Evolutionary conservation across 2,888 invertebrate genomes (phyloP), one percentile per base, ranked within the genome.

Genomic region (Colletes collaris): DNA sequence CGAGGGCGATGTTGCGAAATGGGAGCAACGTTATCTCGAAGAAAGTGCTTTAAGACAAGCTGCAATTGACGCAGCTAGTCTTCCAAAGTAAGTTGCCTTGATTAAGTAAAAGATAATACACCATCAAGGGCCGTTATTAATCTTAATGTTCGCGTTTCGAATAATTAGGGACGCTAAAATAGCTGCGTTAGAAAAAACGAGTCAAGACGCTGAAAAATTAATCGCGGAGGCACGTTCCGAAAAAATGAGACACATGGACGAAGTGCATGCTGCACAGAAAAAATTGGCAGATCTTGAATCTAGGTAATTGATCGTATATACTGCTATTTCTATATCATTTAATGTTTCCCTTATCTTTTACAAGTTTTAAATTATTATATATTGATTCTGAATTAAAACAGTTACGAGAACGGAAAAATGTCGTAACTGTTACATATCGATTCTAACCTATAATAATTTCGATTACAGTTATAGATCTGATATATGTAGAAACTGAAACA

Each of bases 161-260:
- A 56, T 52, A 35, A 69, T 62, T 84, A 97, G 97, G 91, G 97
- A 97, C 93, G 97, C 97, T 0, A 97, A 97, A 92, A 97, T 97
- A 88, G 97, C 97, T 65, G 97, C 97, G 8, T 93, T 97, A 79
- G 97, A 97, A 92, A 97, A 96, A 92, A 96, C 96, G 3, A 97
- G 96, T 76, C 96, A 97, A 85, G 97, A 97, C 90, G 96, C 97
- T 2, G 97, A 97, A 91, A 96, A 97, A 86, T 93, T 97, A 67
- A 97, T 97, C 93, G 97, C 97, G 0, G 97, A 97, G 92, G 97
- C 97, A 6, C 95, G 97, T 84, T 96, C 95, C 80, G 97, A 98
- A 91, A 97, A 97, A 92, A 96, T 97, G 89, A 95, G 96, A 65
- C 97, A 97, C 91, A 97, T 98, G 96, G 97, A 97, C 91, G 97